Evolutionary conservation across 2,888 invertebrate species (phyloP).

Genomic region (Deilephila elpenor): DNA sequence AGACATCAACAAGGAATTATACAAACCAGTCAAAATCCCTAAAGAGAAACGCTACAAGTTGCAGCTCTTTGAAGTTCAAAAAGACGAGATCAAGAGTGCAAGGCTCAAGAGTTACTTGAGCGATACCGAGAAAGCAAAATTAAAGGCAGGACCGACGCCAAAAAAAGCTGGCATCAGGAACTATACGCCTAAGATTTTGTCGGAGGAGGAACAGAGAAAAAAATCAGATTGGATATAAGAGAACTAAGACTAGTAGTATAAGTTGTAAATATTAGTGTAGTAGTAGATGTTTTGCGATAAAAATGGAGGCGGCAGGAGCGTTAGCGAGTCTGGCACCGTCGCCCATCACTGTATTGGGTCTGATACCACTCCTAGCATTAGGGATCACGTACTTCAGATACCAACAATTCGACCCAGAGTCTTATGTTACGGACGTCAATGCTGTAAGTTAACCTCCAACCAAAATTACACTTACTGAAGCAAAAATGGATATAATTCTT

Average conservation of each 20-base stretch:
- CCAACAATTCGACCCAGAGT: conserved; percentile 92
- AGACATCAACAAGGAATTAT: conserved; percentile 77
- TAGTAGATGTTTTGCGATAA: conserved; percentile 73
- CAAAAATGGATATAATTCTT: no score
- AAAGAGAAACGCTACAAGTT: conserved; percentile 78
- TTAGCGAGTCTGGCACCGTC: conserved; percentile 85
- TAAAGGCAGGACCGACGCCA: conserved; percentile 61
- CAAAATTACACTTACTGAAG: no score
- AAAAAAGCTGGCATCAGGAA: conserved; percentile 87
- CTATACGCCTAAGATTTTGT: conserved; percentile 89
- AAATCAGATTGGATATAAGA: conserved; percentile 87
- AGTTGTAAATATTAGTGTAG: conserved; percentile 79
- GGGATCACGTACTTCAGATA: conserved; percentile 93
- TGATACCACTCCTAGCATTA: conserved; percentile 92
- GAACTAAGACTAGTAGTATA: conserved; percentile 73
- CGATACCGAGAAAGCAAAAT: conserved; percentile 77
- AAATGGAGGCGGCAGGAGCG: conserved; percentile 82
- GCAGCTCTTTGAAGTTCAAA: conserved; percentile 72
- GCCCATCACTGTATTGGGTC: conserved; percentile 87
- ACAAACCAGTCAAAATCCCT: conserved; percentile 79
- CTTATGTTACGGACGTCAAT: conserved; percentile 88
- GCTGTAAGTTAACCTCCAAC: conserved; percentile 82
- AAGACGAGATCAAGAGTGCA: conserved; percentile 68
- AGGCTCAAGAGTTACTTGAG: conserved; percentile 69
- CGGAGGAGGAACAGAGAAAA: conserved; percentile 82